Evolutionary conservation across 2,888 invertebrate genomes (phyloP).

Genomic region (Lottia gigantea): DNA sequence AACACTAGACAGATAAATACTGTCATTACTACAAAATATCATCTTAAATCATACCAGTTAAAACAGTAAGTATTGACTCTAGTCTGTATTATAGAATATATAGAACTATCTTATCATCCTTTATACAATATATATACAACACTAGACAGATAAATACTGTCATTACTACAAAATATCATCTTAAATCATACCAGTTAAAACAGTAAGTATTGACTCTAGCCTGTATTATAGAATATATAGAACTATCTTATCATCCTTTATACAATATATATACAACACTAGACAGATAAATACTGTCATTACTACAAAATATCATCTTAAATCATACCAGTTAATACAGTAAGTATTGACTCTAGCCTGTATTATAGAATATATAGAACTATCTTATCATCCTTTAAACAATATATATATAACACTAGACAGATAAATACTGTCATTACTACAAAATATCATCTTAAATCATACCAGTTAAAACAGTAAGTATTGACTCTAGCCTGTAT

Average conservation of each 20-base stretch:
- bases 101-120: conserved; percentile 34
- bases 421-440: conserved; percentile 36
- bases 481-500: too few species aligned
- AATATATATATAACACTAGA: conserved; percentile 35
- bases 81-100: too few species aligned
- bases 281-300: conserved; percentile 35
- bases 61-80: conserved; percentile 27
- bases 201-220: conserved; percentile 28
- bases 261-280: conserved; percentile 34
- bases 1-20: conserved; percentile 37
- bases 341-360: conserved; percentile 21
- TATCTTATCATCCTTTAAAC: conserved; percentile 39
- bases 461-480: conserved; percentile 30
- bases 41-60: conserved; percentile 27
- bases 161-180: conserved; percentile 33
- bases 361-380: conserved; percentile 30
- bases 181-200: conserved; percentile 28
- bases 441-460: conserved; percentile 32
- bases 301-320: conserved; percentile 32
- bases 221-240: conserved; percentile 31
- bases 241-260: conserved; percentile 37
- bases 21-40: conserved; percentile 34
- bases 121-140: conserved; percentile 36
- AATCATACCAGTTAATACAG: conserved; percentile 31
- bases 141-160: conserved; percentile 35